phyloP scores from a whole-genome alignment of 2,888 invertebrate species.

The Oligia latruncula region DNA sequence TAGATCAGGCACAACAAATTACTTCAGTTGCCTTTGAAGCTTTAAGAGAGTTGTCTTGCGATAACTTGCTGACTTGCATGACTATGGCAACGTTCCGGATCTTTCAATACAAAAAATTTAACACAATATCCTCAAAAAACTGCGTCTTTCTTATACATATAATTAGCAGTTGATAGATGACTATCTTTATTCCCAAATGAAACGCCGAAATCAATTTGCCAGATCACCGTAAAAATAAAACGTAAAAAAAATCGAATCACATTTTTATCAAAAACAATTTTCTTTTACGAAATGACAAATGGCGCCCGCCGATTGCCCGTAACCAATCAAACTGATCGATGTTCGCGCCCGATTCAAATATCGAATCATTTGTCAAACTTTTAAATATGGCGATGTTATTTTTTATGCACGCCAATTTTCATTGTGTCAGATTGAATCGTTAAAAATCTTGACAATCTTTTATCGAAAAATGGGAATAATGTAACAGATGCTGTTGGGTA shows the following conservation, averaged over 20 bases:
- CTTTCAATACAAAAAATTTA: neutral
- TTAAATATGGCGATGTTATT: slow-evolving; percentile 74
- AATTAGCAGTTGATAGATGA: slow-evolving; percentile 39
- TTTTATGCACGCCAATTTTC: slow-evolving; percentile 61
- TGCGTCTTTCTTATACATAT: neutral
- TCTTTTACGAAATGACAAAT: slow-evolving; percentile 83
- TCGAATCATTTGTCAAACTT: slow-evolving; percentile 86
- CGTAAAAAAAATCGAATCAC: slow-evolving; percentile 48
- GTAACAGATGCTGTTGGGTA: slow-evolving; percentile 49
- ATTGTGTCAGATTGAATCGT: slow-evolving; percentile 71
- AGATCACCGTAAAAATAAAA: slow-evolving; percentile 54
- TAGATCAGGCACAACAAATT: neutral
- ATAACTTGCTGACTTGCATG: neutral
- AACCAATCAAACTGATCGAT: slow-evolving; percentile 86
- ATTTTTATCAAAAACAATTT: slow-evolving; percentile 58
- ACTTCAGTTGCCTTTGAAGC: neutral
- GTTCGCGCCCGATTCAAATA: slow-evolving; percentile 78
- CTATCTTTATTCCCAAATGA: slow-evolving; percentile 15
- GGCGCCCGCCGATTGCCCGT: slow-evolving; percentile 80
- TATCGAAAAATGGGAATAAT: slow-evolving; percentile 45
- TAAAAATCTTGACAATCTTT: slow-evolving; percentile 67
- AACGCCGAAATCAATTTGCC: slow-evolving; percentile 48
- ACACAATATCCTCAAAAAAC: neutral
- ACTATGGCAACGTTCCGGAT: neutral
- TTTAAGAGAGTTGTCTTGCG: neutral